Evolutionary conservation across 23 tunicate genomes (phyloP), one percentile per base, ranked within the genome.

Genomic region (Diplosoma virens): DNA sequence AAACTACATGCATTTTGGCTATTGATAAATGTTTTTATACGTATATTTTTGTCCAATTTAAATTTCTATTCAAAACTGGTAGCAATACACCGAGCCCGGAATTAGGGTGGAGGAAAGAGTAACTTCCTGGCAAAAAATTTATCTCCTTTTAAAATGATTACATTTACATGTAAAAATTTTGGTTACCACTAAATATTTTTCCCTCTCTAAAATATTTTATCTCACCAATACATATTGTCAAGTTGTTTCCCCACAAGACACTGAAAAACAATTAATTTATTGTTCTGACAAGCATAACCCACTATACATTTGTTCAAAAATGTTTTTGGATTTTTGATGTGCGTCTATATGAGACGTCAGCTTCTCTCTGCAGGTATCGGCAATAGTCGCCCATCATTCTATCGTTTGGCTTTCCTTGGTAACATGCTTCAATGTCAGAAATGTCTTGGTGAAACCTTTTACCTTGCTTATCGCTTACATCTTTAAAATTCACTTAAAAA

Each of bases 321-420:
- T 58, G 69, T 33, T 76, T 58, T 17, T 25, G 68, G 53, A 48
- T 32, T 59, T 31, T 76, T 36, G 81, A 48, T 36, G 33, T 76
- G 33, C 81, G 20, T 28, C 33, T 53, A 37, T 76, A 20, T 32
- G 70, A 59, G 0, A 30, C 35, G 52, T 35, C 52, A n/a, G 18
- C 59, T 58, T 58, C 1, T 58, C 81, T 33, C 37, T 76, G 81
- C 53, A 58, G 70, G 25, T 36, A 59, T 33, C 78, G 48, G 78
- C 78, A 72, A 48, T 72, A 72, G 61, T 72, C 60, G 24, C 50
- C 69, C 69, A 76, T 59, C 81, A 58, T 76, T 32, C 29, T 76
- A 23, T 59, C 68, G 52, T 59, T 58, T 26, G 54, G 23, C 52
- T 35, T 33, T 35, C 81, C 53, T 76, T 35, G 59, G 61, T 72